Conservation (phyloP, 2,113 vertebrate genomes). For the Rhinoderma darwinii region DNA sequence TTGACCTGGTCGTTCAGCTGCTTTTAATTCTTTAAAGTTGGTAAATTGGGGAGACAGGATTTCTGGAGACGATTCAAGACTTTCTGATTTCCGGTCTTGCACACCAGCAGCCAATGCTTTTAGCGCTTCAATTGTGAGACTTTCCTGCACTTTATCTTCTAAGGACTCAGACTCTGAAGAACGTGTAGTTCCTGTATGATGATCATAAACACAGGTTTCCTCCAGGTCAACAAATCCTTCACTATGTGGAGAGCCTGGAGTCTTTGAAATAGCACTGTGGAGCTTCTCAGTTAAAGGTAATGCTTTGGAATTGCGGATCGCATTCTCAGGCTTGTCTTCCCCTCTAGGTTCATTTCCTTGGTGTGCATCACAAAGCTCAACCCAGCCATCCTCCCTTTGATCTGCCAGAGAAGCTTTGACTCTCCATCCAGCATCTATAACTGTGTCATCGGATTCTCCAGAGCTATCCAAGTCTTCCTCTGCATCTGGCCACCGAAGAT, state of each 20-base stretch:
- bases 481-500: constrained; percentile 62
- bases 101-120: constrained; percentile 71
- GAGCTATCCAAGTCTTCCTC: constrained; percentile 82
- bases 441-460: constrained; percentile 87
- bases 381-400: constrained; percentile 43
- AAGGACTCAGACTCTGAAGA: constrained; percentile 66
- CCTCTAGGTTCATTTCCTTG: not conserved
- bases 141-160: constrained; percentile 82
- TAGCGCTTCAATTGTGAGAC: constrained; percentile 80
- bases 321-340: not conserved
- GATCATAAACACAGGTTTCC: constrained; percentile 66
- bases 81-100: constrained; percentile 29
- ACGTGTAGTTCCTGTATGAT: constrained; percentile 67
- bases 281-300: not conserved
- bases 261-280: constrained; percentile 13
- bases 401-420: constrained; percentile 1
- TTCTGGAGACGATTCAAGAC: constrained; percentile 37
- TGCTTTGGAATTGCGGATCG: not conserved
- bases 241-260: constrained; percentile 63
- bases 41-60: constrained; percentile 29
- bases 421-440: constrained; percentile 76
- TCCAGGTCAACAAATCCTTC: constrained; percentile 81
- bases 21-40: not conserved
- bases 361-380: constrained; percentile 17
- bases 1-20: too few relatives aligned